phyloP scores from a whole-genome alignment of 2,797 vertebrate species.

The Eulemur rubriventer region DNA sequence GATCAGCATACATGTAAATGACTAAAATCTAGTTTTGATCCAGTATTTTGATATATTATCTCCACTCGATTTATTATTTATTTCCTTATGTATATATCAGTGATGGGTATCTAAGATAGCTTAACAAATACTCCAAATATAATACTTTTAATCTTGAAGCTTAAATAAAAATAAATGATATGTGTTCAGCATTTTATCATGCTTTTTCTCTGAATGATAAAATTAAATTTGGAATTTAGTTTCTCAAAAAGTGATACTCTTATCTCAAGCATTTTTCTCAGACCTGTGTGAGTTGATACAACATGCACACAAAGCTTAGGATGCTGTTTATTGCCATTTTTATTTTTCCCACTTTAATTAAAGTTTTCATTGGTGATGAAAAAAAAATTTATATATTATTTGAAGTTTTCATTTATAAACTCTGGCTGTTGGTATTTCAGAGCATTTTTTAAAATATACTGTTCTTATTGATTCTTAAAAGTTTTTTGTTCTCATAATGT shows the following conservation, averaged over 20 bases:
- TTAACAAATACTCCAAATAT: neutral
- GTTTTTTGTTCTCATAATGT: neutral
- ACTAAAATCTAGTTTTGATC: neutral
- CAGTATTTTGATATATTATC: neutral
- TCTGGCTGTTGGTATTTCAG: neutral
- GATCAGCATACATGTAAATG: neutral
- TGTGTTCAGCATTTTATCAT: neutral
- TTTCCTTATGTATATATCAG: neutral
- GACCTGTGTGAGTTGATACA: constrained; percentile 37
- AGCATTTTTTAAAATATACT: neutral
- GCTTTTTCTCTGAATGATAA: neutral
- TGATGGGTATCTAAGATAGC: neutral
- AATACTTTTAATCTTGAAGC: constrained; percentile 22
- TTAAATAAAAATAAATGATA: constrained; percentile 29
- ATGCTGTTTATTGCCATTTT: constrained; percentile 51
- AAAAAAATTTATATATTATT: neutral
- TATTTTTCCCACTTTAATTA: constrained; percentile 74
- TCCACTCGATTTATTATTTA: neutral
- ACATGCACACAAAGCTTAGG: constrained; percentile 31
- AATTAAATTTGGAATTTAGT: constrained; percentile 22
- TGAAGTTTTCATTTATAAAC: neutral
- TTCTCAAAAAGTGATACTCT: neutral
- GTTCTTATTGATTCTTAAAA: neutral
- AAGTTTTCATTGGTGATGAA: constrained; percentile 69
- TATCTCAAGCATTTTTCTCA: neutral